Evolutionary conservation across 2,797 vertebrate species (phyloP).

Genomic region (Aldrovandia affinis): DNA sequence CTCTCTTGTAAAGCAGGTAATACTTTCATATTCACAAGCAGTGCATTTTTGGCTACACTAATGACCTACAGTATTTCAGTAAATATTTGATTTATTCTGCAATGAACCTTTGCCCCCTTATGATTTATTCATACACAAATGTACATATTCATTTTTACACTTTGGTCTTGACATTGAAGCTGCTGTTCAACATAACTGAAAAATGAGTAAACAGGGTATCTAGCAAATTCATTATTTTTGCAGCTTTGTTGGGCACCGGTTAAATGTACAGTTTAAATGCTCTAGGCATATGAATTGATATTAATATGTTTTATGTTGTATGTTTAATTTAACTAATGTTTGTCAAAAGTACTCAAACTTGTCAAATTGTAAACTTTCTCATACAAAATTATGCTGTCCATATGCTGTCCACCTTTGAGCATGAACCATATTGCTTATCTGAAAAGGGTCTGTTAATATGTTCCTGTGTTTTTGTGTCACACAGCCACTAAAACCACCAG

Average conservation of each 20-base stretch:
- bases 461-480: slow-evolving; percentile 22
- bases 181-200: neutral
- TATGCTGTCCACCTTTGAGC: too few species aligned
- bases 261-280: neutral
- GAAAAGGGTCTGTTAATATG: neutral
- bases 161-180: neutral
- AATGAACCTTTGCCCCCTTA: slow-evolving; percentile 14
- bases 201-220: neutral
- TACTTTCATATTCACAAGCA: neutral
- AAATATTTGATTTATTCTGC: slow-evolving; percentile 24
- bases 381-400: neutral
- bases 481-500: slow-evolving; percentile 19
- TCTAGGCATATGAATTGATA: neutral
- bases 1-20: slow-evolving; percentile 30
- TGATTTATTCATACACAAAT: neutral
- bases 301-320: neutral
- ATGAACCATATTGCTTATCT: neutral
- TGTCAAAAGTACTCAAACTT: neutral
- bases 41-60: neutral
- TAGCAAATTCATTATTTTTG: too few species aligned
- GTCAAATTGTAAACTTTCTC: neutral
- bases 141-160: neutral
- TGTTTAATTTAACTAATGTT: neutral
- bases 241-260: too few species aligned
- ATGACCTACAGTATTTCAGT: neutral